Base-by-base conservation (phyloP, 1,140 invertebrate species). In the Spodoptera frugiperda region DNA sequence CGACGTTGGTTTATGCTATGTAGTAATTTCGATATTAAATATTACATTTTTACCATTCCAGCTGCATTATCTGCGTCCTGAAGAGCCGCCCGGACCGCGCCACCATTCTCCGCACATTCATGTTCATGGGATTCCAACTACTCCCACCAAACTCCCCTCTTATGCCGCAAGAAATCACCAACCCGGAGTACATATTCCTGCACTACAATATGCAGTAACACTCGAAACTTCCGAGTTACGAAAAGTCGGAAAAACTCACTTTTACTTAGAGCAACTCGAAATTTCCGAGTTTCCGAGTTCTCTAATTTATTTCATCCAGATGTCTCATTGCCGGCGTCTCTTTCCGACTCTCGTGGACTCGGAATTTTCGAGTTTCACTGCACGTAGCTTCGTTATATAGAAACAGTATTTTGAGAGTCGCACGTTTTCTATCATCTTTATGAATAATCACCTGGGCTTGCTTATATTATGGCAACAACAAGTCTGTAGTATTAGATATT, bases 91-190 rank as follows among this genome's bases (percentile, higher is more conserved):
- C 95, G 48, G 98, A 99, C 93, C 96, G 97, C 94, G 96, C 97
- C 48, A 96, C 96, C 80, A 95, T 99, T 73, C 96, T 99, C 70
- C 96, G 98, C 85, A 98, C 98, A 65, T 99, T 99, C 96, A 98
- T 99, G 97, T 99, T 99, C 94, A 96, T 99, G 94, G 98, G 98
- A 57, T 99, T 99, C 94, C 96, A 96, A 79, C 95, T 97, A 55
- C 94, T 99, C 79, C 95, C 97, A 51, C 98, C 98, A 61, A 97
- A 96, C 83, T 97, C 98, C 71, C 95, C 95, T n/a, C 93, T 98
- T 82, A 95, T 97, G 84, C 96, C 96, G 86, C 94, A 91, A 87
- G 95, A 95, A 83, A 94, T 95, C 85, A 94, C 94, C 85, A 91
- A 95, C 79, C 94, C 94, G 11, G 95, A 95, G 82, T 97, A 97